These are phyloP conservation scores for Cyphomyrus discorhynchus DNA, from an alignment of 2,113 vertebrate genomes.

Conservation along the genomic window DNA sequence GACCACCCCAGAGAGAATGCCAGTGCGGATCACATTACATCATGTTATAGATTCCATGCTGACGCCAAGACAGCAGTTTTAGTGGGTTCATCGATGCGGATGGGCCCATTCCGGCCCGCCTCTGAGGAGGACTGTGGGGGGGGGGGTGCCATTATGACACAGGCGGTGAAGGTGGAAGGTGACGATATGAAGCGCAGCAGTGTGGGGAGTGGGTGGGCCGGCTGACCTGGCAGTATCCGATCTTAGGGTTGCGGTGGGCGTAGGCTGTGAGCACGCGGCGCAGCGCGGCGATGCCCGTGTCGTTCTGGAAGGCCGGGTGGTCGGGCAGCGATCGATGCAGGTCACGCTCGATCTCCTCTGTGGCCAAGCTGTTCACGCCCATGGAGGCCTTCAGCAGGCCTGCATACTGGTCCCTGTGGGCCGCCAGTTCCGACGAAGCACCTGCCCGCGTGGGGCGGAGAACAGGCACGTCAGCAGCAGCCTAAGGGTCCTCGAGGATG, in stretches of 20 bases:
- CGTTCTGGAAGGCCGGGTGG: slow-evolving; percentile 90
- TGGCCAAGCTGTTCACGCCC: slow-evolving; percentile 74
- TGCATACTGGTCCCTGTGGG: slow-evolving; percentile 73
- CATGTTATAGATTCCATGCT: background rate
- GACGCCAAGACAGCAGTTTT: background rate
- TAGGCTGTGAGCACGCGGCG: slow-evolving; percentile 87
- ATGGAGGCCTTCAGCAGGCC: slow-evolving; percentile 76
- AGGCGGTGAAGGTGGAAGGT: background rate
- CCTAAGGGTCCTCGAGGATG: background rate
- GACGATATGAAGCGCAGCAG: background rate
- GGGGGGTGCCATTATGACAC: background rate
- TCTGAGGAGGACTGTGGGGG: background rate
- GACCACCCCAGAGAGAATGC: background rate
- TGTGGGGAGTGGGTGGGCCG: background rate
- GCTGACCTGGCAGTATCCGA: slow-evolving; percentile 92
- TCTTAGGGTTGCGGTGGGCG: slow-evolving; percentile 87
- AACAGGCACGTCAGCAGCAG: background rate
- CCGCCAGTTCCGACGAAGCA: slow-evolving; percentile 66
- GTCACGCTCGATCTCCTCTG: slow-evolving; percentile 92
- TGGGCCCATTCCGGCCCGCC: background rate
- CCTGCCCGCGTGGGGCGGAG: slow-evolving; percentile 51
- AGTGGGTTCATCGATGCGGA: background rate
- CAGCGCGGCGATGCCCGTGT: slow-evolving; percentile 79
- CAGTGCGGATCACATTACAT: background rate
- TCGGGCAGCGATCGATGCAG: slow-evolving; percentile 90